Evolutionary conservation across 64 coral and sea anemone genomes (phyloP).

Genomic region (Orbicella faveolata): DNA sequence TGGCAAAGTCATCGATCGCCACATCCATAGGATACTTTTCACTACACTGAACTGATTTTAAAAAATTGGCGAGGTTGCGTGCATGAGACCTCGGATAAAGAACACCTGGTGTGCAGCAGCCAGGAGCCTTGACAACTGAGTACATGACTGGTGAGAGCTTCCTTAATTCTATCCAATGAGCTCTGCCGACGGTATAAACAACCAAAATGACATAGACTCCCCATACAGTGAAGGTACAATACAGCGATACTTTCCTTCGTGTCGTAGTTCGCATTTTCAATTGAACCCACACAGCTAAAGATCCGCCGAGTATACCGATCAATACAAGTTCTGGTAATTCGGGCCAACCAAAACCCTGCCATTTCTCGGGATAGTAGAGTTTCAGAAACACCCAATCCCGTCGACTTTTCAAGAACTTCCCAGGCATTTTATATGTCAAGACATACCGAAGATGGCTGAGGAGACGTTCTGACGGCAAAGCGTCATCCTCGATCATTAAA

Average conservation of each 20-base stretch:
- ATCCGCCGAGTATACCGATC: constrained; percentile 50
- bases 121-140: constrained; percentile 51
- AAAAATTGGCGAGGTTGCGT: constrained; percentile 40
- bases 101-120: constrained; percentile 85
- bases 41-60: constrained; percentile 57
- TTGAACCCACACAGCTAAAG: constrained; percentile 21
- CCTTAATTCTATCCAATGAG: constrained; percentile 83
- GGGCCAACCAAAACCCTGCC: constrained; percentile 85
- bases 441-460: constrained; percentile 55
- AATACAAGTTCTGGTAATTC: constrained; percentile 80
- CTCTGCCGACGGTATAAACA: constrained; percentile 69
- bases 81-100: constrained; percentile 60
- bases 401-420: constrained; percentile 51
- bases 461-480: constrained; percentile 59
- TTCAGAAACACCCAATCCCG: constrained; percentile 81
- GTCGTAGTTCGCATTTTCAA: background rate
- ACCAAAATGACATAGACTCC: constrained; percentile 25
- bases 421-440: constrained; percentile 68
- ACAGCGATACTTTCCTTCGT: background rate
- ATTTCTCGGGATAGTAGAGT: constrained; percentile 95
- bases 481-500: constrained; percentile 86
- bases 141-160: constrained; percentile 69
- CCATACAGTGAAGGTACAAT: constrained; percentile 4
- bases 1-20: constrained; percentile 80
- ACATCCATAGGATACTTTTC: constrained; percentile 76